Evolutionary conservation across 2,113 vertebrate genomes (phyloP).

Genomic region (Periophthalmodon schlosseri): DNA sequence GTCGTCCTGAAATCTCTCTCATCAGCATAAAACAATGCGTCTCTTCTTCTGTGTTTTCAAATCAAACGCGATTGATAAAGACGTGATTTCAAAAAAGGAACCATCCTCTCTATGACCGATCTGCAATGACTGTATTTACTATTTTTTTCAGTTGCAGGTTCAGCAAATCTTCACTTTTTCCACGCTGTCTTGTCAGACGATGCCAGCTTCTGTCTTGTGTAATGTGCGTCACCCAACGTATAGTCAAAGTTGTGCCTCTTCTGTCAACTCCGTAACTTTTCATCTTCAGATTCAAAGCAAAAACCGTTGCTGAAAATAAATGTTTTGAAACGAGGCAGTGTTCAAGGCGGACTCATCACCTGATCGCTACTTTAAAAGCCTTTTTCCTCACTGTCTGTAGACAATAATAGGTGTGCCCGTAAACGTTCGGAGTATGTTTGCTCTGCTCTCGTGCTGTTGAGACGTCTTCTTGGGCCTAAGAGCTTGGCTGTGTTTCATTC

Average conservation of each 20-base stretch:
- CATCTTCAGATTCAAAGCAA: constrained; percentile 51
- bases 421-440: constrained; percentile 41
- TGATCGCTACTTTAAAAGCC: constrained; percentile 56
- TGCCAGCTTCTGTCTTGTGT: constrained; percentile 54
- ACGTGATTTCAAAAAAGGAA: constrained; percentile 47
- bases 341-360: constrained; percentile 57
- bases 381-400: constrained; percentile 40
- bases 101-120: constrained; percentile 45
- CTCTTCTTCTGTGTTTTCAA: constrained; percentile 39
- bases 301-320: constrained; percentile 66
- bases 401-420: constrained; percentile 51
- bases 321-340: constrained; percentile 50
- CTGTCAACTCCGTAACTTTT: constrained; percentile 62
- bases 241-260: constrained; percentile 55
- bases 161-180: constrained; percentile 57
- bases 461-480: constrained; percentile 45
- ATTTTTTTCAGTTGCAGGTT: constrained; percentile 53
- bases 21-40: constrained; percentile 68
- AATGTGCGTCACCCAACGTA: constrained; percentile 58
- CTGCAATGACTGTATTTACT: constrained; percentile 38
- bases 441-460: constrained; percentile 37
- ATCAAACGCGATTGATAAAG: constrained; percentile 58
- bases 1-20: constrained; percentile 54
- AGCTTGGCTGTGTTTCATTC: constrained; percentile 13
- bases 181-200: constrained; percentile 52